Conservation (phyloP, 2,888 invertebrate species). For the Ernsta delagoae region DNA sequence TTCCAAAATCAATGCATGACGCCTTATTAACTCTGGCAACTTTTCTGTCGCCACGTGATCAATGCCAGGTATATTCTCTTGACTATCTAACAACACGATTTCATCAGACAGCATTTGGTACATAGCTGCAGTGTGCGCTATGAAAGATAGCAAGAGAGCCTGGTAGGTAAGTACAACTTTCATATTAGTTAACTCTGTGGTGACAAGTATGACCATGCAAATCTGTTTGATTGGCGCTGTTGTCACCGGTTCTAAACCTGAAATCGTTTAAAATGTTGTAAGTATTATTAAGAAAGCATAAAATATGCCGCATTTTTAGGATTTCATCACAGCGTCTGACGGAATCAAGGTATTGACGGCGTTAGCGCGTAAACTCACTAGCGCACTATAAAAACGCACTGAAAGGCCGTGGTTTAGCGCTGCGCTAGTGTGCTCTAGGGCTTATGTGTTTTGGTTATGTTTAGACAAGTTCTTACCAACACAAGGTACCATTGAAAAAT, state of each 20-base stretch:
- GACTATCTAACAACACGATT: conserved; percentile 52
- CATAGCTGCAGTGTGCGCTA: conserved; percentile 67
- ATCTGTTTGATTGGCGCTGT: conserved; percentile 59
- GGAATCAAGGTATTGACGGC: background rate
- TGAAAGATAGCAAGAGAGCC: conserved; percentile 60
- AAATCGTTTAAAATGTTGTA: background rate
- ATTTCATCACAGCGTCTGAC: background rate
- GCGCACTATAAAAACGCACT: too few species aligned
- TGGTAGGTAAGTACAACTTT: conserved; percentile 63
- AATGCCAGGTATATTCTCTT: conserved; percentile 45
- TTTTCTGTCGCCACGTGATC: conserved; percentile 48
- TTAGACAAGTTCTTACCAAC: conserved; percentile 57
- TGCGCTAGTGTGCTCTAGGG: too few species aligned
- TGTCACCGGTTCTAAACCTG: conserved; percentile 64
- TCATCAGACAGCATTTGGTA: conserved; percentile 64
- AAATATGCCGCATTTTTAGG: background rate
- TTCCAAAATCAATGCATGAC: conserved; percentile 58
- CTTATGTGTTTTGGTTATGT: background rate
- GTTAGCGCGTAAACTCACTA: too few species aligned
- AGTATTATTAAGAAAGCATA: background rate
- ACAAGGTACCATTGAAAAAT: conserved; percentile 64
- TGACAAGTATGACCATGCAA: conserved; percentile 54
- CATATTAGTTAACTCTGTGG: conserved; percentile 58
- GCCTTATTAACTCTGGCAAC: conserved; percentile 53
- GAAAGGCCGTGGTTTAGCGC: too few species aligned